Base-by-base conservation (phyloP, 2,888 invertebrate genomes). In the Melikaiella ostensackeni region DNA sequence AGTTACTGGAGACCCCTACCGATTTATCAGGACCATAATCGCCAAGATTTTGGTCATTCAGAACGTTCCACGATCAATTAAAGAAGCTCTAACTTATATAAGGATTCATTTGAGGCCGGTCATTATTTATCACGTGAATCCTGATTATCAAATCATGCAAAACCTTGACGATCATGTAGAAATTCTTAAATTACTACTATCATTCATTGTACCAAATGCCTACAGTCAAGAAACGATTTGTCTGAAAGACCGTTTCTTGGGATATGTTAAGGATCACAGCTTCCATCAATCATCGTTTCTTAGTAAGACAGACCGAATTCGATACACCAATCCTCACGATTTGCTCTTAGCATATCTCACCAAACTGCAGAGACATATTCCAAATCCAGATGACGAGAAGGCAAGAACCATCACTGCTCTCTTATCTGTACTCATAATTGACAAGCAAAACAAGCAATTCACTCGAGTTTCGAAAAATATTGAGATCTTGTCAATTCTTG, bases 301-400 rank as follows among this genome's bases (percentile, higher is more conserved):
- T 19, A 50, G 9, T 2, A 81, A 80, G 66, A 81, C 82, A 50
- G 84, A 84, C 50, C 75, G 50, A 57, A 80, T 78, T 27, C 75
- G 38, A 35, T 84, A 85, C 63, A 74, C 55, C 19, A 76, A 80
- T 46, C 79, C 82, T 1, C 33, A 75, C 24, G 83, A 85, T 64
- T 73, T 84, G 55, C 75, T 86, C 16, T 64, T 85, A 24, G 82
- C 83, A 13, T 76, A 79, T 11, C 70, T 86, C 16, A 75, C 79
- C 16, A 80, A 82, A 55, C 61, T 85, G 19, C 75, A 79, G 35
- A 79, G 50, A 63, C 64, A 76, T 24, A 30, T 80, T 46, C 75
- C 80, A n/a, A 21, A 64, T 9, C 61, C 70, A 3, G 30, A 73
- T 9, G 4, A 27, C 0, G 78, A 79, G 7, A 73, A 80, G 42